phyloP scores from a whole-genome alignment of 1,140 invertebrate genomes.

The Leucophenga varia region DNA sequence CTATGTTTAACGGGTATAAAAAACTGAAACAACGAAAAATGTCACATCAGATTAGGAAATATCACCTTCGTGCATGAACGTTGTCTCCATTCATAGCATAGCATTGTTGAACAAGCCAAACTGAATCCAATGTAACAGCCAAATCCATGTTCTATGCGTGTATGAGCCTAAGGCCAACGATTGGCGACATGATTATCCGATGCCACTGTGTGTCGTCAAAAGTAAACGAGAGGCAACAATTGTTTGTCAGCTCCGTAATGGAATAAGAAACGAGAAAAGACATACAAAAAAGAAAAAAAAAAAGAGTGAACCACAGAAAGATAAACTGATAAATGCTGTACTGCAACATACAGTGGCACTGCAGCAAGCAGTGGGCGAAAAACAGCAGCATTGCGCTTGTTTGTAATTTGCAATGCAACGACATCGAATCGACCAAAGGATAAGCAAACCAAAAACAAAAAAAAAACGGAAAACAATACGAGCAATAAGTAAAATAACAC shows the following conservation, averaged over 20 bases:
- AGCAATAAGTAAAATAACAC: conserved; percentile 49
- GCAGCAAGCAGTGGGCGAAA: too few relatives aligned
- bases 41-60: conserved; percentile 54
- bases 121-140: conserved; percentile 12
- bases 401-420: conserved; percentile 49
- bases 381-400: conserved; percentile 33
- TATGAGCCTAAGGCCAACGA: conserved; percentile 6
- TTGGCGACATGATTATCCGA: conserved; percentile 15
- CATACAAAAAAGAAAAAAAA: too few relatives aligned
- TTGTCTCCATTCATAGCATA: too few relatives aligned
- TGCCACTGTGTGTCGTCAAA: conserved; percentile 9
- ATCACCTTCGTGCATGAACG: conserved; percentile 38
- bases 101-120: background rate
- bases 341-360: too few relatives aligned
- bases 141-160: conserved; percentile 3
- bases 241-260: conserved; percentile 31
- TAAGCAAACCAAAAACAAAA: conserved; percentile 24
- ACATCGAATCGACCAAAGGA: too few relatives aligned
- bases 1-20: too few relatives aligned
- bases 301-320: too few relatives aligned
- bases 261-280: too few relatives aligned
- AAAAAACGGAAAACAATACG: too few relatives aligned
- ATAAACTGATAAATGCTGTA: too few relatives aligned
- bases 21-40: conserved; percentile 46
- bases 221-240: conserved; percentile 37